Conservation (phyloP, 2,888 invertebrate genomes). For the Acanthosepion lycidas region DNA sequence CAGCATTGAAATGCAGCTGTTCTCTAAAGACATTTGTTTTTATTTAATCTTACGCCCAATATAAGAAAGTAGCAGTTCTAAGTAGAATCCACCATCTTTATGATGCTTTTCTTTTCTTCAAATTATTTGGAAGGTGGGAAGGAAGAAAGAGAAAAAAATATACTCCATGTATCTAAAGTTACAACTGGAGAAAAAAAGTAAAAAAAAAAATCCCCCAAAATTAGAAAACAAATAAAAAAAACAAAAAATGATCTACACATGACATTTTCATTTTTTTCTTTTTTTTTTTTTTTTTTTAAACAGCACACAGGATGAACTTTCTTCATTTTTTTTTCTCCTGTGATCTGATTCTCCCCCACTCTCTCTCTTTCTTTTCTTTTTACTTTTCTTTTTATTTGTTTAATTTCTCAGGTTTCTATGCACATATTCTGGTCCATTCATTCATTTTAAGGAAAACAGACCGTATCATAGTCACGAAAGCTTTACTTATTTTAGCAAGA, state of each 20-base stretch:
- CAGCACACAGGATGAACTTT: not conserved
- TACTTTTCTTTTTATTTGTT: not conserved
- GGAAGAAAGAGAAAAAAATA: not conserved
- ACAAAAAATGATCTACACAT: not conserved
- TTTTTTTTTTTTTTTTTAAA: not conserved
- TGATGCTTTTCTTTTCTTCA: not conserved
- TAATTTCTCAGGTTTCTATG: not conserved
- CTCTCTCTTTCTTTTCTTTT: not conserved
- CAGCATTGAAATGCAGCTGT: not conserved
- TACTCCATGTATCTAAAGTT: not conserved
- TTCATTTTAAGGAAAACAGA: not conserved
- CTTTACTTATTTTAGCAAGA: not conserved
- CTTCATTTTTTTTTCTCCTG: not conserved
- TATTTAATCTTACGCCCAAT: not conserved
- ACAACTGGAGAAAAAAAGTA: not conserved
- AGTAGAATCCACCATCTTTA: not conserved
- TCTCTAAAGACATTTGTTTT: not conserved
- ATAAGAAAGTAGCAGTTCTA: not conserved
- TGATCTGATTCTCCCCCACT: not conserved
- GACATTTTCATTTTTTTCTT: not conserved
- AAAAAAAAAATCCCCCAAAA: not conserved
- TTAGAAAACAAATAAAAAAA: not conserved
- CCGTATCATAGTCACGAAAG: not conserved
- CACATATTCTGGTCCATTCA: constrained; percentile 4
- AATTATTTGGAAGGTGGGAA: not conserved